Base-by-base conservation (phyloP, 2,888 invertebrate genomes). In the Drosophila peninsularis region DNA sequence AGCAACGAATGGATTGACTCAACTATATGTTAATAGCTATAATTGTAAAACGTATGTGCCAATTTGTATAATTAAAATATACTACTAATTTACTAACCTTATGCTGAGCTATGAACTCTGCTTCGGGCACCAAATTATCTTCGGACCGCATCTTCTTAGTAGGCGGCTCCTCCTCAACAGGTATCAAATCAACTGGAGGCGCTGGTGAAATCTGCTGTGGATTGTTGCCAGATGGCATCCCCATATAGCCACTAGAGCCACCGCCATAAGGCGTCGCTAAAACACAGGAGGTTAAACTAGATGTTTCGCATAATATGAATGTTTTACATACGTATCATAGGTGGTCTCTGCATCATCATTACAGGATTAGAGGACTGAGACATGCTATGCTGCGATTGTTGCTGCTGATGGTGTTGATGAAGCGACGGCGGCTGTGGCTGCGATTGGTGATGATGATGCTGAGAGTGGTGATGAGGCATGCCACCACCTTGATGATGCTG, bases 101-200 rank as follows among this genome's bases (percentile, higher is more conserved):
- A 91, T 96, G 95, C 82, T 95, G 93, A 13, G 95, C 93, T 72
- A 96, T 93, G 93, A 97, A 98, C 56, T 96, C 95, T 61, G 94
- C 94, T 93, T 99, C 99, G 0, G 98, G 96, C 77, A 99, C 95
- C 10, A 99, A 94, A 50, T 96, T 96, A 90, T 99, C 99, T 92
- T 99, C 99, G 0, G 97, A 97, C 72, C 98, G 95, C 69, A 96
- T 93, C 91, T 97, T 96, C 93, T 99, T 99, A 65, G 95, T 94
- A 0, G 96, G 95, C 1, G 98, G 98, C 84, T 97, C 98, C 65
- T 98, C 98, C 21, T 96, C 97, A 72, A 94, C 82, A 57, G 93
- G 91, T 74, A 93, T 91, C 36, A 94, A 92, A 67, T 94, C 94
- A 13, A 94, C 93, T 34, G 94, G 93, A 0, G 94, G 94, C 71